Evolutionary conservation across 2,797 vertebrate species (phyloP).

Genomic region (Sciurus vulgaris): DNA sequence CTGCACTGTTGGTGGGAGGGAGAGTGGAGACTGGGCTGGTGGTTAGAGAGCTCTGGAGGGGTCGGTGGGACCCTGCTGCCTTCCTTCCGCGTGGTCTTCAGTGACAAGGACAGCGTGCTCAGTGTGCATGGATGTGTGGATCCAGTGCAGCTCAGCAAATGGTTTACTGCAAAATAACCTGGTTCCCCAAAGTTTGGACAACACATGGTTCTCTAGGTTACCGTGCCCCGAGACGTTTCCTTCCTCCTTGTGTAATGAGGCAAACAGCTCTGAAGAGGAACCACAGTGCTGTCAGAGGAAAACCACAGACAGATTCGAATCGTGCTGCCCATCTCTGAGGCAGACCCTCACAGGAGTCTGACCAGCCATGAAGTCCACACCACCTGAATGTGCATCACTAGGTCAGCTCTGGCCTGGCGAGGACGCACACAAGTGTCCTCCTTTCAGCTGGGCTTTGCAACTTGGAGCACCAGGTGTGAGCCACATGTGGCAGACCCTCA

Average conservation of each 20-base stretch:
- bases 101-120: not conserved
- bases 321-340: rapidly evolving
- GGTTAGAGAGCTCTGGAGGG: too few relatives aligned
- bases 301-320: not conserved
- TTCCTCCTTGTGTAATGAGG: not conserved
- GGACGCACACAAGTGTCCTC: rapidly evolving
- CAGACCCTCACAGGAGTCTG: rapidly evolving
- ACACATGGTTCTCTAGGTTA: not conserved
- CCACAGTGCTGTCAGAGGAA: not conserved
- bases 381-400: rapidly evolving
- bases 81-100: not conserved
- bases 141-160: not conserved
- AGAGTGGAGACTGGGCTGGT: rapidly evolving
- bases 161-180: not conserved
- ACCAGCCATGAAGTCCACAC: not conserved
- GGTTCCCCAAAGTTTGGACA: not conserved
- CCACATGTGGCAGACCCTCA: rapidly evolving
- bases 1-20: not conserved
- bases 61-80: not conserved
- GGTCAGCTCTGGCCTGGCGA: rapidly evolving
- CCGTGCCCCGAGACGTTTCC: not conserved
- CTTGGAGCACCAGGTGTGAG: too few relatives aligned
- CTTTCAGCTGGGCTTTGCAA: rapidly evolving
- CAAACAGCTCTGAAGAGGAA: not conserved
- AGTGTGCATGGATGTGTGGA: not conserved